Conservation (phyloP, 2,888 invertebrate species). For the Shargacucullia verbasci region DNA sequence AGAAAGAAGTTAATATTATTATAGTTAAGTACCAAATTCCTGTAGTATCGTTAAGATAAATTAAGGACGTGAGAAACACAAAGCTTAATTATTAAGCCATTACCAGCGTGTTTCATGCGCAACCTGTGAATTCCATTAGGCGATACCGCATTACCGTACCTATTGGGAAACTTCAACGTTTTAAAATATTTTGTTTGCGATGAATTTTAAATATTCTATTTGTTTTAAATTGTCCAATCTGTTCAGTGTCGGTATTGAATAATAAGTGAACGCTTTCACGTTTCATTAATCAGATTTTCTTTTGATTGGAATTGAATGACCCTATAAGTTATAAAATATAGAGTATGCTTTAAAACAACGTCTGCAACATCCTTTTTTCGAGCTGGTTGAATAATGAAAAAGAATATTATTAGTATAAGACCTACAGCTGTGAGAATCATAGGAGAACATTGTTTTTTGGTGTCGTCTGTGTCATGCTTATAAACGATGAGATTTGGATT, state of each 20-base stretch:
- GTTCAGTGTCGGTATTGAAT: conserved; percentile 28
- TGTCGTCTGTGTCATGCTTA: too few relatives aligned
- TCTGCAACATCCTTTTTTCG: too few relatives aligned
- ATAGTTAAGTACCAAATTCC: too few relatives aligned
- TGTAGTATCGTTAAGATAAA: neutral
- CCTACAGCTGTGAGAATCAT: too few relatives aligned
- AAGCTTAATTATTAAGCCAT: conserved; percentile 9
- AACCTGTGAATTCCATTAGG: conserved; percentile 24
- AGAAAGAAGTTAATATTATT: too few relatives aligned
- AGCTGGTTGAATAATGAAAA: too few relatives aligned
- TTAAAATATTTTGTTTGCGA: conserved; percentile 23
- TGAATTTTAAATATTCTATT: conserved; percentile 38
- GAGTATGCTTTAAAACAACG: too few relatives aligned
- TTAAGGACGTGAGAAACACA: neutral
- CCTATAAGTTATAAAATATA: neutral
- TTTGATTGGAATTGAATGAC: conserved; percentile 27
- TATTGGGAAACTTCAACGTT: conserved; percentile 18
- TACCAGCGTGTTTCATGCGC: conserved; percentile 9
- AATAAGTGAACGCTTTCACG: conserved; percentile 20
- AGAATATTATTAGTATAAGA: too few relatives aligned
- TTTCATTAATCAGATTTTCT: conserved; percentile 27
- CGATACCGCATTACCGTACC: conserved; percentile 11
- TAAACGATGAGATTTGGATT: too few relatives aligned
- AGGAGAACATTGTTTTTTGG: too few relatives aligned
- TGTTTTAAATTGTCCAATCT: conserved; percentile 37